These are phyloP conservation scores for Cossypha dichroa DNA, from an alignment of 2,797 vertebrate species.

Conservation along the genomic window DNA sequence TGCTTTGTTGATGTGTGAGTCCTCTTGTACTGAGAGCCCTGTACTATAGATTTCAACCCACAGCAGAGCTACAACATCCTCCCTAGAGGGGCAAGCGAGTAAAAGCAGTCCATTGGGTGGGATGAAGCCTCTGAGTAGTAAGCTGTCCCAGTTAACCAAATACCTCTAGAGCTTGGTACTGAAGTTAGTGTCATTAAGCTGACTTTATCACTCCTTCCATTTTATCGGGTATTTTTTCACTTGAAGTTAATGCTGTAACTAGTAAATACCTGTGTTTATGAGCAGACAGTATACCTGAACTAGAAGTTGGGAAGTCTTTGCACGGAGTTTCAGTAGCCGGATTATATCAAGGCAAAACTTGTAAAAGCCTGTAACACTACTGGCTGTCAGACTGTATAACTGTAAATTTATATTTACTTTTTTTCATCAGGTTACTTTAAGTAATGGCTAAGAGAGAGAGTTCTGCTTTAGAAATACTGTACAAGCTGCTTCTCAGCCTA, in stretches of 20 bases:
- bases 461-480: neutral
- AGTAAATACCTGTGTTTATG: neutral
- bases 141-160: neutral
- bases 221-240: neutral
- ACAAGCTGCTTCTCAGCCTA: neutral
- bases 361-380: neutral
- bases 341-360: neutral
- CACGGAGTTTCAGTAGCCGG: neutral
- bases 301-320: neutral
- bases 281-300: neutral
- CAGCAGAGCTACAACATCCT: neutral
- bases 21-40: neutral
- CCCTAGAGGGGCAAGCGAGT: neutral
- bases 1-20: neutral
- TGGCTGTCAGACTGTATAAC: neutral
- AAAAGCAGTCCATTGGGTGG: neutral
- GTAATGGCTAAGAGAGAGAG: neutral
- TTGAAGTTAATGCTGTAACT: neutral
- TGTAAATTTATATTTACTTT: neutral
- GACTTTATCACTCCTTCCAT: neutral
- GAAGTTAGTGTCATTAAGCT: neutral
- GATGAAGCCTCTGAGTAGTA: neutral
- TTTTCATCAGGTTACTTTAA: neutral
- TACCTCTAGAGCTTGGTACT: neutral
- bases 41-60: neutral